A percentile compares a stretch with the other conserved stretches of the same genome.
These are phyloP conservation scores for Lepus oiostolus DNA, from an alignment of 2,797 vertebrate genomes.

Conservation along the genomic window DNA sequence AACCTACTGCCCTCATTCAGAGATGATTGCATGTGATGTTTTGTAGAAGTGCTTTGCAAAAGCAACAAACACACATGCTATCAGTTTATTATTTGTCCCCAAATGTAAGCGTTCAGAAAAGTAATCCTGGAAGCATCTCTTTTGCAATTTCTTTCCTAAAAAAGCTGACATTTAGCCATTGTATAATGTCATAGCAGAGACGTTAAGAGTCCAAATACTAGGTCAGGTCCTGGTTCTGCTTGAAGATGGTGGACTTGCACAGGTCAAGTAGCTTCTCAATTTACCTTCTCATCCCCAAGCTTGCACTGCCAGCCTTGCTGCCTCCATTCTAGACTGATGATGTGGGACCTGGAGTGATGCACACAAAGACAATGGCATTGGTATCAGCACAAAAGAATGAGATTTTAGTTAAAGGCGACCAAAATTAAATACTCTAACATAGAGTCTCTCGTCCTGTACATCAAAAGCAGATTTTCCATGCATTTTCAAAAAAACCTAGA, in stretches of 20 bases:
- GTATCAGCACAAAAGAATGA: background rate
- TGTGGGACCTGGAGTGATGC: background rate
- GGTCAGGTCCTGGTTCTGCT: background rate
- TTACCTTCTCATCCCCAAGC: background rate
- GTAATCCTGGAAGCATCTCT: background rate
- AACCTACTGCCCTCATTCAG: background rate
- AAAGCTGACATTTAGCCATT: background rate
- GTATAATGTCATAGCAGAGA: background rate
- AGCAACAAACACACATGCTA: background rate
- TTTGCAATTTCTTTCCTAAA: background rate
- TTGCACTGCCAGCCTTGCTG: background rate
- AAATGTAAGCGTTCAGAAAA: background rate
- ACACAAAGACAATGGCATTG: background rate
- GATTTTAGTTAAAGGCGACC: background rate
- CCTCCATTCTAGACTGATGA: background rate
- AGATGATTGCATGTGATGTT: background rate
- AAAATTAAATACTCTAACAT: background rate
- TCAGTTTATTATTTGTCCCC: background rate
- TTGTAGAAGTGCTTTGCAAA: constrained; percentile 2
- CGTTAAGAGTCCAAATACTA: background rate
- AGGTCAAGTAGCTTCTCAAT: background rate
- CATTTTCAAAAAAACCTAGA: background rate
- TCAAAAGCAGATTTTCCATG: background rate
- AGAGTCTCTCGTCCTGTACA: background rate
- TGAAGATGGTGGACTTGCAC: background rate